Evolutionary conservation across 1,140 invertebrate genomes (phyloP).

Genomic region (Danaus melanippus): DNA sequence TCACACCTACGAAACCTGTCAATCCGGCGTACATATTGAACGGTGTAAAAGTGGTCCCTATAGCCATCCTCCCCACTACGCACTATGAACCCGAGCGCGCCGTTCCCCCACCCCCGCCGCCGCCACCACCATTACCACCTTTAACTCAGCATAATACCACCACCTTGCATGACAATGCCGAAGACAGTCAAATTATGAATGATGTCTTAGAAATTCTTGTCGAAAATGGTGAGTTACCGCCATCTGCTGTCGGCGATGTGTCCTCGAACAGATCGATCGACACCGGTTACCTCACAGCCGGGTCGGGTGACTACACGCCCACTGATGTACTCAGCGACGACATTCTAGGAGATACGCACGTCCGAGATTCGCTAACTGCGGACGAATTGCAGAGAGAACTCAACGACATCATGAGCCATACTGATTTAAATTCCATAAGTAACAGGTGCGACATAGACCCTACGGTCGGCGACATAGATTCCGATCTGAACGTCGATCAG

Average conservation of each 20-base stretch:
- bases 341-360: slow-evolving; percentile 43
- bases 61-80: slow-evolving; percentile 57
- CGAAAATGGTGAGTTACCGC: slow-evolving; percentile 91
- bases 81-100: slow-evolving; percentile 59
- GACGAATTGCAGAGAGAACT: slow-evolving; percentile 58
- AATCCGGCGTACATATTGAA: slow-evolving; percentile 59
- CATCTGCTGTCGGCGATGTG: slow-evolving; percentile 79
- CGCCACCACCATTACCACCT: slow-evolving; percentile 61
- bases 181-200: slow-evolving; percentile 84
- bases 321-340: slow-evolving; percentile 47
- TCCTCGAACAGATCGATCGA: slow-evolving; percentile 31
- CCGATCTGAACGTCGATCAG: slow-evolving; percentile 45
- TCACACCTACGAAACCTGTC: slow-evolving; percentile 29
- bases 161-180: slow-evolving; percentile 59
- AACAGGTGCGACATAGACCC: slow-evolving; percentile 30
- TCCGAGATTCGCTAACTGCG: slow-evolving; percentile 43
- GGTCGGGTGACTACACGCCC: slow-evolving; percentile 42
- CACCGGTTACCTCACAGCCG: slow-evolving; percentile 31
- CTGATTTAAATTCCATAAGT: slow-evolving; percentile 38
- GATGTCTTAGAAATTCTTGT: slow-evolving; percentile 97
- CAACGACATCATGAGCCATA: slow-evolving; percentile 52
- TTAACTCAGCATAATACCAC: slow-evolving; percentile 35
- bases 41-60: slow-evolving; percentile 67
- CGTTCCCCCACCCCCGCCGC: slow-evolving; percentile 66
- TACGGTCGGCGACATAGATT: slow-evolving; percentile 36